Evolutionary conservation across 1,140 invertebrate species (phyloP), one percentile per base, ranked within the genome.

Genomic region (Zaprionus africanus): DNA sequence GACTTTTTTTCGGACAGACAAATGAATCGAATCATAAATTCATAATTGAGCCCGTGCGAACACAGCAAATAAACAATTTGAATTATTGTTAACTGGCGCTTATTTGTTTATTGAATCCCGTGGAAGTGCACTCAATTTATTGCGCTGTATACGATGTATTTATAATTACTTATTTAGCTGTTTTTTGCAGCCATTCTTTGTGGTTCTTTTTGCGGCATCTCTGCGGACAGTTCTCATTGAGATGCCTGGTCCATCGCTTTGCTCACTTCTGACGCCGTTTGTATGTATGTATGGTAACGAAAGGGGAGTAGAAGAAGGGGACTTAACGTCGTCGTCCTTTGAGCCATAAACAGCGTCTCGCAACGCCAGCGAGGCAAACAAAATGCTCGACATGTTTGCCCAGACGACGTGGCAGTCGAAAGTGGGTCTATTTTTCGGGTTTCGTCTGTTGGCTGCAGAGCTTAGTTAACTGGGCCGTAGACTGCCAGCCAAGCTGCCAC

Each of bases 361-460:
- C 75, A 57, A 62, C 24, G 76, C 79, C 68, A 84, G 57, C 80
- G 77, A 76, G 64, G 84, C 81, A 74, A 72, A 83, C 83, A 88
- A 81, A 87, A 88, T 88, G 74, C 72, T 87, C 76, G 78, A 88
- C 78, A 88, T 88, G 84, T 88, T 87, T 84, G 74, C 58, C 74
- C 84, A 83, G 84, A 88, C 83, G 69, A 75, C 54, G 54, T 75
- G 74, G 53, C 74, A 81, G 68, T 72, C 51, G 58, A 74, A 87
- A 78, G 65, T 66, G 67, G 67, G 54, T 61, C 65, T 74, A 54
- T 64, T 64, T 64, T 22, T 53, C 19, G 38, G n/a, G 22, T 19
- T 19, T 19, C 72, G 34, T 24, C 24, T 58, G 24, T 46, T 26
- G 24, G 34, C 36, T 28, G 31, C 60, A 71, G 65, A 74, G 73